phyloP scores from a whole-genome alignment of 64 coral and sea anemone genomes.

The Montipora capricornis region DNA sequence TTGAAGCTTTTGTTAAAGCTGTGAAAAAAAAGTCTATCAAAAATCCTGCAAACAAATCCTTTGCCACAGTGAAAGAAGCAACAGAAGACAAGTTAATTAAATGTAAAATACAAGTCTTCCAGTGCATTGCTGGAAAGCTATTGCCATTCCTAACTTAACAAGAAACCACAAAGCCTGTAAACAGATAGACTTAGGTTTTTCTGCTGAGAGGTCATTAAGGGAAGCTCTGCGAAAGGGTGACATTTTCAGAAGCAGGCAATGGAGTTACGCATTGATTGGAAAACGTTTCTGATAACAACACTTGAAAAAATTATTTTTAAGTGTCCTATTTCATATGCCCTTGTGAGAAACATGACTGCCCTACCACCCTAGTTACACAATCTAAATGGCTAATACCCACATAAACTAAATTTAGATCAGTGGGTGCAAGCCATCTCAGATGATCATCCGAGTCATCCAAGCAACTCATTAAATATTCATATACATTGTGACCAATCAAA shows the following conservation, averaged over 20 bases:
- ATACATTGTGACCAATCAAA: not conserved
- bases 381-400: too few species aligned
- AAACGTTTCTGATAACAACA: slow-evolving; percentile 56
- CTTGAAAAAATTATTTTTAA: slow-evolving; percentile 17
- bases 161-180: not conserved
- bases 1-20: slow-evolving; percentile 25
- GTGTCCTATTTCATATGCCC: too few species aligned
- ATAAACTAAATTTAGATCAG: too few species aligned
- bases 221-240: slow-evolving; percentile 13
- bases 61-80: slow-evolving; percentile 57
- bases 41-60: slow-evolving; percentile 59
- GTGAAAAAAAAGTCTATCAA: slow-evolving; percentile 21
- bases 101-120: slow-evolving; percentile 58
- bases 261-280: slow-evolving; percentile 57
- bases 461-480: too few species aligned
- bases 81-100: slow-evolving; percentile 57
- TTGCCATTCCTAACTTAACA: slow-evolving; percentile 58
- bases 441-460: too few species aligned
- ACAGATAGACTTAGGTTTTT: not conserved
- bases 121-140: slow-evolving; percentile 71
- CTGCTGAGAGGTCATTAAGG: not conserved
- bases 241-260: slow-evolving; percentile 55
- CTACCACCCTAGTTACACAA: too few species aligned
- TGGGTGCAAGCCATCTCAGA: too few species aligned
- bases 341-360: too few species aligned